Evolutionary conservation across 2,113 vertebrate genomes (phyloP).

Genomic region (Semicossyphus pulcher): DNA sequence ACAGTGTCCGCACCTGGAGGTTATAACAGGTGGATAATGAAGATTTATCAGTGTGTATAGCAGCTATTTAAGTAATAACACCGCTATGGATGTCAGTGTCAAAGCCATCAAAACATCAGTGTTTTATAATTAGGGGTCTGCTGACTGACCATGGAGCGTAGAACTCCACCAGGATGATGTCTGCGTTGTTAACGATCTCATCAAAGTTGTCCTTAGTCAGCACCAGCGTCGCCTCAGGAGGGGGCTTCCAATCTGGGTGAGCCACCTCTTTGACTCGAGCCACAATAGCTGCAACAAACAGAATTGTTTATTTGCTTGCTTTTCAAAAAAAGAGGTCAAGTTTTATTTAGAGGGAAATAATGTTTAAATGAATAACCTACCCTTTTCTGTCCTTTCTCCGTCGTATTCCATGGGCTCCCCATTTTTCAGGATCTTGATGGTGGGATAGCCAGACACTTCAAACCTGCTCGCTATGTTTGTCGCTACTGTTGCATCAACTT

Average conservation of each 20-base stretch:
- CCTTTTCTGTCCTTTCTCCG: conserved; percentile 88
- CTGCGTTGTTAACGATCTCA: conserved; percentile 87
- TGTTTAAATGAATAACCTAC: conserved; percentile 66
- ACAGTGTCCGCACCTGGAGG: conserved; percentile 95
- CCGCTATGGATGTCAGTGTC: background rate
- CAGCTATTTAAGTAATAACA: no score
- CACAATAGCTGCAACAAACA: conserved; percentile 88
- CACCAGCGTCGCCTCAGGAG: conserved; percentile 93
- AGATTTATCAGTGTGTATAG: no score
- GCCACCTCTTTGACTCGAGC: conserved; percentile 91
- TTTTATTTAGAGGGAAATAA: background rate
- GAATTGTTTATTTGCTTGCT: no score
- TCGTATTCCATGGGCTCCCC: conserved; percentile 94
- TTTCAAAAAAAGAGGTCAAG: background rate
- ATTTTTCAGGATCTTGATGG: conserved; percentile 96
- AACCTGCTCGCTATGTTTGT: conserved; percentile 86
- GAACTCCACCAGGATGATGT: conserved; percentile 98
- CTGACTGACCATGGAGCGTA: conserved; percentile 95
- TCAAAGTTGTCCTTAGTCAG: conserved; percentile 96
- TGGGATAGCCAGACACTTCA: conserved; percentile 95
- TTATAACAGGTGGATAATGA: background rate
- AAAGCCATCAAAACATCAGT: background rate
- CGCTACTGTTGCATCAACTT: conserved; percentile 91
- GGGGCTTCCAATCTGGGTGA: conserved; percentile 92
- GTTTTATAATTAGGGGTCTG: background rate